A percentile compares a stretch with the other conserved stretches of the same genome.
Conservation (phyloP, 1,140 invertebrate genomes). For the Drosophila triauraria region DNA sequence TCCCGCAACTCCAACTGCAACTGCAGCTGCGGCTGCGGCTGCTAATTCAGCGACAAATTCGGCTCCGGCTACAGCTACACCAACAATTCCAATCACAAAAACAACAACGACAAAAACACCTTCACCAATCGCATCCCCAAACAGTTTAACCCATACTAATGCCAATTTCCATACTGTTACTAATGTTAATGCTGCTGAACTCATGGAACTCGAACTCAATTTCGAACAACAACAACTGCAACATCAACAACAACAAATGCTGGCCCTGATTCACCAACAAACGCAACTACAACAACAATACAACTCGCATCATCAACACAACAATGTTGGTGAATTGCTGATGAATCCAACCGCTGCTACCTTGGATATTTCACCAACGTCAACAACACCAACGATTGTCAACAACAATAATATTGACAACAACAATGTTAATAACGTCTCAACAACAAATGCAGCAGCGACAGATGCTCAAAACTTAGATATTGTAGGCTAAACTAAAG, state of each 20-base stretch:
- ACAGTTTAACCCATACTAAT: conserved; percentile 82
- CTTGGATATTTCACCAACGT: conserved; percentile 43
- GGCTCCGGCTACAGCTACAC: conserved; percentile 37
- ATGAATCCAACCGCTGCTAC: conserved; percentile 34
- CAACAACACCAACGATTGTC: conserved; percentile 47
- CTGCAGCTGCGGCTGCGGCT: neutral
- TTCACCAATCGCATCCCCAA: conserved; percentile 47
- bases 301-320: conserved; percentile 64
- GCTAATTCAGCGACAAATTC: conserved; percentile 22
- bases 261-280: conserved; percentile 78
- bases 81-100: conserved; percentile 28
- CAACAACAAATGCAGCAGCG: conserved; percentile 65
- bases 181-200: conserved; percentile 74
- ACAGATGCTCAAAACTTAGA: conserved; percentile 85
- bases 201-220: conserved; percentile 50
- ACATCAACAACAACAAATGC: conserved; percentile 81
- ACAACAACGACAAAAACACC: conserved; percentile 44
- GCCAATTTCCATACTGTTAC: conserved; percentile 80
- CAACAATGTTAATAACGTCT: conserved; percentile 37
- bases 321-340: conserved; percentile 52
- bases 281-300: conserved; percentile 83
- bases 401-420: conserved; percentile 54
- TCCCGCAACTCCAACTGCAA: conserved; percentile 22
- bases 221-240: conserved; percentile 62
- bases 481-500: conserved; percentile 83